phyloP scores from a whole-genome alignment of 2,113 vertebrate genomes.

The Saguinus midas region DNA sequence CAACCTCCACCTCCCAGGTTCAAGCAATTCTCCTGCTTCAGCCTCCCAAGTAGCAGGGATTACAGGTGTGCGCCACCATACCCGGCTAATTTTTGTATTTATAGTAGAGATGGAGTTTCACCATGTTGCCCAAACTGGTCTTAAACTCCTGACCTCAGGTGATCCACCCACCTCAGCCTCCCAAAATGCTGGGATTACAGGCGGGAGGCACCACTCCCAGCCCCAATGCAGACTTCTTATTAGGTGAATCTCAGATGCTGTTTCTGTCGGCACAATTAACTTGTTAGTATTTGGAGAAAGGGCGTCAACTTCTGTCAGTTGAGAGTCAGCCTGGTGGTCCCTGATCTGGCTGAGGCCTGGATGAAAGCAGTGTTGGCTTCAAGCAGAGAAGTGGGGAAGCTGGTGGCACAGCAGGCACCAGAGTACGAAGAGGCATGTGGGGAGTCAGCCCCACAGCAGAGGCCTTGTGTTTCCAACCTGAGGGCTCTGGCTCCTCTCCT shows the following conservation, averaged over 20 bases:
- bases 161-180: too few relatives aligned
- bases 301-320: neutral
- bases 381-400: neutral
- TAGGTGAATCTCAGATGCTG: neutral
- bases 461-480: neutral
- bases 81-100: too few relatives aligned
- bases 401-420: neutral
- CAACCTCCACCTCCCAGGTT: too few relatives aligned
- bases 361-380: neutral
- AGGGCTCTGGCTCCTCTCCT: neutral
- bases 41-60: too few relatives aligned
- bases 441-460: neutral
- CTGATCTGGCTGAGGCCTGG: neutral
- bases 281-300: neutral
- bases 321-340: neutral
- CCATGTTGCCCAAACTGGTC: too few relatives aligned
- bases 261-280: neutral
- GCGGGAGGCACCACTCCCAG: too few relatives aligned
- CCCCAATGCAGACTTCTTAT: neutral
- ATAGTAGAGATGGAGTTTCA: too few relatives aligned
- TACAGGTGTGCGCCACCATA: too few relatives aligned
- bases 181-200: too few relatives aligned
- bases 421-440: rapidly evolving
- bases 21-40: too few relatives aligned
- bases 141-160: too few relatives aligned